Evolutionary conservation across 2,888 invertebrate genomes (phyloP).

Genomic region (Drosophila trichaetosa): DNA sequence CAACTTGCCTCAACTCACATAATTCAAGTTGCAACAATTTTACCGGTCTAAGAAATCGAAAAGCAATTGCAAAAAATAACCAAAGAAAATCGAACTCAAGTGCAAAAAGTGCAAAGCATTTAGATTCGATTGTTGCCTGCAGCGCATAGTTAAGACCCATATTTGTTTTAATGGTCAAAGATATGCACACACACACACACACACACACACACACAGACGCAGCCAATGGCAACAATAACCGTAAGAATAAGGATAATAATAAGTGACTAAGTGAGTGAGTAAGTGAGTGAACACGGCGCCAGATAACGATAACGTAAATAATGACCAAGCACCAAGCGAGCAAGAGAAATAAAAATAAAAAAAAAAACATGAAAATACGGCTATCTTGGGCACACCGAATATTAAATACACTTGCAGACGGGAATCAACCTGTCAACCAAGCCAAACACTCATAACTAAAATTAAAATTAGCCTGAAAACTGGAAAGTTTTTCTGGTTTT

Average conservation of each 20-base stretch:
- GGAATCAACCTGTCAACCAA: background rate
- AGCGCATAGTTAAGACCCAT: conserved; percentile 64
- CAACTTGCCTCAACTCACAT: background rate
- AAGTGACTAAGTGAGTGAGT: conserved; percentile 70
- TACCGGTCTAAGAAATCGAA: background rate
- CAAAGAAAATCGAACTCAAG: conserved; percentile 32
- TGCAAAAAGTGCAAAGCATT: conserved; percentile 49
- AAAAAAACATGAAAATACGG: background rate
- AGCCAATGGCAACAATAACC: conserved; percentile 58
- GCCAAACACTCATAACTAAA: background rate
- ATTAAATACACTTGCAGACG: background rate
- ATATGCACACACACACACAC: conserved; percentile 7
- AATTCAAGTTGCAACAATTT: conserved; percentile 1
- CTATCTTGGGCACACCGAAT: background rate
- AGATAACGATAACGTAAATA: conserved; percentile 80
- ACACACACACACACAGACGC: conserved; percentile 1
- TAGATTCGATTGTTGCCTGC: conserved; percentile 52
- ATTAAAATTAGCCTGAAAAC: background rate
- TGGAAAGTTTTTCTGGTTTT: background rate
- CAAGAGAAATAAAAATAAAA: conserved; percentile 23
- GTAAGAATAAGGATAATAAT: conserved; percentile 68
- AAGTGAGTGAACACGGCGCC: conserved; percentile 57
- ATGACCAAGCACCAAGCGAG: conserved; percentile 66
- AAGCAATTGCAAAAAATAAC: background rate
- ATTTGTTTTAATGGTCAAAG: conserved; percentile 63